A percentile compares a stretch with the other conserved stretches of the same genome.
Conservation (phyloP, 2,888 invertebrate species). For the Tethea ocularis region DNA sequence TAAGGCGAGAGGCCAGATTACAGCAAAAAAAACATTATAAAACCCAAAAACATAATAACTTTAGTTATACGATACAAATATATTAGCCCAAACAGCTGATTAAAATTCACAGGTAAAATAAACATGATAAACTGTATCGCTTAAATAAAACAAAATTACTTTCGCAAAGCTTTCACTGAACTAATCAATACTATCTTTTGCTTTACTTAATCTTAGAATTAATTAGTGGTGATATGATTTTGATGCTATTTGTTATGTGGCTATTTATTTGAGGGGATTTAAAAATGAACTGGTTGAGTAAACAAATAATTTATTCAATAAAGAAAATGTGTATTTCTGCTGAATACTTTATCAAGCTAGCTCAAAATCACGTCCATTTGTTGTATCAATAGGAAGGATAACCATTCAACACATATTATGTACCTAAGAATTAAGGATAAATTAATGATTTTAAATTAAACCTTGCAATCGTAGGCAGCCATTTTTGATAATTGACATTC, state of each 20-base stretch:
- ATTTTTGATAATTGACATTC: background rate
- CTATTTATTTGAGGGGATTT: conserved; percentile 12
- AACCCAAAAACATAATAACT: conserved; percentile 25
- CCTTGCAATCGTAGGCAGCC: background rate
- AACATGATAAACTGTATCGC: conserved; percentile 18
- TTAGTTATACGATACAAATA: conserved; percentile 34
- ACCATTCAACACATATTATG: too few relatives aligned
- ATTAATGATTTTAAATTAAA: too few relatives aligned
- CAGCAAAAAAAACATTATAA: too few relatives aligned
- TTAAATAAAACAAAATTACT: conserved; percentile 38
- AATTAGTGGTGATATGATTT: conserved; percentile 19
- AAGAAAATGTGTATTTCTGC: background rate
- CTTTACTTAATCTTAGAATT: conserved; percentile 43
- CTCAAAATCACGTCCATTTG: too few relatives aligned
- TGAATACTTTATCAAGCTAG: too few relatives aligned
- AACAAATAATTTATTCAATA: background rate
- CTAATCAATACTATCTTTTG: conserved; percentile 43
- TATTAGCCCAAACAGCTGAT: conserved; percentile 22
- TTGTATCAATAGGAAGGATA: too few relatives aligned
- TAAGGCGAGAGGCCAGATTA: too few relatives aligned
- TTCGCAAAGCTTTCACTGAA: conserved; percentile 48
- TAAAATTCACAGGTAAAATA: conserved; percentile 32
- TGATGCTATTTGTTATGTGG: conserved; percentile 6
- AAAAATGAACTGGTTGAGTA: background rate
- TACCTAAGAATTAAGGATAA: too few relatives aligned